Conservation (phyloP, 2,888 invertebrate genomes). For the Eurytoma adleriae region DNA sequence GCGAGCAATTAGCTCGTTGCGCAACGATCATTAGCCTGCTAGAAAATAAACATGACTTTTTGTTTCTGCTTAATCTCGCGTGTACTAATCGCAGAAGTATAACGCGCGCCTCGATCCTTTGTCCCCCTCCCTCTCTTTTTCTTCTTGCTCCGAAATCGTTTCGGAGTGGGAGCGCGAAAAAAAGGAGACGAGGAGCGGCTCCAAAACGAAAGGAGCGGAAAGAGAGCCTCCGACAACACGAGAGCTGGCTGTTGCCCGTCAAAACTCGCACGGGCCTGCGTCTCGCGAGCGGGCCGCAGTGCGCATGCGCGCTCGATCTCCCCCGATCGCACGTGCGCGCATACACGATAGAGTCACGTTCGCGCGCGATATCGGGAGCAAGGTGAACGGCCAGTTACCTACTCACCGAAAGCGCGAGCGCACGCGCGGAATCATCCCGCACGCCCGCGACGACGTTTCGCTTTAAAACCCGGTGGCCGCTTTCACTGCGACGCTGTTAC, state of each 20-base stretch:
- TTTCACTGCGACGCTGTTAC: neutral
- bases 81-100: no score
- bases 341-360: conserved; percentile 29
- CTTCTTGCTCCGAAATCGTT: no score
- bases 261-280: neutral
- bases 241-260: neutral
- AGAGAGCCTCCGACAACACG: neutral
- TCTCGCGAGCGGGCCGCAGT: neutral
- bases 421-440: neutral
- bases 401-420: neutral
- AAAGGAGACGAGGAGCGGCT: no score
- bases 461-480: neutral
- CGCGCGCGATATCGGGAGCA: conserved; percentile 55
- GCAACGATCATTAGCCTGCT: no score
- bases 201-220: no score
- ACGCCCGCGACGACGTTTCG: neutral
- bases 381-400: conserved; percentile 63
- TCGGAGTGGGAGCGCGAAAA: no score
- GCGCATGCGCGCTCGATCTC: conserved; percentile 15
- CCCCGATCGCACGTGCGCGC: conserved; percentile 22
- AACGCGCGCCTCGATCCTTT: no score
- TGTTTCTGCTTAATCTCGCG: no score
- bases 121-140: no score
- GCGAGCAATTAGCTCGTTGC: no score
- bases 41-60: no score